Evolutionary conservation across 2,888 invertebrate genomes (phyloP).

Genomic region (Tetanocera ferruginea): DNA sequence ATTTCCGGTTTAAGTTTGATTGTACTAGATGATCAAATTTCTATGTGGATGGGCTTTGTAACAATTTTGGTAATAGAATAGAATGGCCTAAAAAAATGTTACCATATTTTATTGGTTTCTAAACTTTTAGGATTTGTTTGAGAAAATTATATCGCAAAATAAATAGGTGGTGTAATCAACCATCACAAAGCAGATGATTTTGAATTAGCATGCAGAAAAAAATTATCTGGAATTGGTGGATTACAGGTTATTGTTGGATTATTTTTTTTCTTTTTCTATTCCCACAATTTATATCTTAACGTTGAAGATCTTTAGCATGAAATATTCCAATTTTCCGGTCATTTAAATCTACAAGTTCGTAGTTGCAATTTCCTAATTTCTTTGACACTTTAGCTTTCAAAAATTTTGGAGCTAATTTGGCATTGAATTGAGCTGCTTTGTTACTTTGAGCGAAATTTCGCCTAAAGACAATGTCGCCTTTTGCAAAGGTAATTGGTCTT

Average conservation of each 20-base stretch:
- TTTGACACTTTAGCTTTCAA: background rate
- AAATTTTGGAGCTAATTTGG: constrained; percentile 6
- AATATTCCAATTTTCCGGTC: background rate
- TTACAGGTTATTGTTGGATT: background rate
- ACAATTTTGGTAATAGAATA: no score
- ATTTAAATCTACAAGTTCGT: background rate
- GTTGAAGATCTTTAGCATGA: constrained; percentile 11
- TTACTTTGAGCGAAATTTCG: constrained; percentile 27
- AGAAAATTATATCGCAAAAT: background rate
- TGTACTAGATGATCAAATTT: no score
- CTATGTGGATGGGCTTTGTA: no score
- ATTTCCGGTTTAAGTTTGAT: no score
- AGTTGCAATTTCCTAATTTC: background rate
- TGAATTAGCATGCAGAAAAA: background rate
- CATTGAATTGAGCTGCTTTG: constrained; percentile 8
- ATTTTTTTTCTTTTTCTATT: no score
- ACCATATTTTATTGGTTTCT: background rate
- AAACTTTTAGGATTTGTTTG: background rate
- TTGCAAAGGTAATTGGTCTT: background rate
- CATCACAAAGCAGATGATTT: constrained; percentile 8
- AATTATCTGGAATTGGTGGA: background rate
- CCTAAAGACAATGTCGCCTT: constrained; percentile 19
- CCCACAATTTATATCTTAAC: background rate
- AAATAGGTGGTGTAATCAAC: background rate
- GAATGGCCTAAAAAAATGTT: background rate